A percentile compares a stretch with the other conserved stretches of the same genome.
Conservation (phyloP, 2,113 vertebrate species). For the Atrichornis clamosus region DNA sequence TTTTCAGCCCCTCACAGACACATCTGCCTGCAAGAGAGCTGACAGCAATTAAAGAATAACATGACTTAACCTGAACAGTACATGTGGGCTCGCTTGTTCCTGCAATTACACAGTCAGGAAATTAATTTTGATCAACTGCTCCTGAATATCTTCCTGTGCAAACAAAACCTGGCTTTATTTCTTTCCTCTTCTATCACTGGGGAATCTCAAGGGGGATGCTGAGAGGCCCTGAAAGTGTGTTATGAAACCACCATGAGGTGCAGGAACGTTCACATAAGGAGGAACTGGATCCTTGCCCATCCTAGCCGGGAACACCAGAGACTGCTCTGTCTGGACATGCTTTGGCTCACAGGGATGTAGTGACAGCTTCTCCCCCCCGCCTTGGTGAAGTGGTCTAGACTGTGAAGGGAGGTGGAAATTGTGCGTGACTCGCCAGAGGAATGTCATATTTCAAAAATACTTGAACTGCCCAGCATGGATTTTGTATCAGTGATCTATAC, state of each 20-base stretch:
- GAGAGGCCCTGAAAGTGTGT: neutral
- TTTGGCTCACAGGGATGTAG: neutral
- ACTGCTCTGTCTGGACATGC: neutral
- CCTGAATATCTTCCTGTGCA: neutral
- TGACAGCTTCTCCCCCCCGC: neutral
- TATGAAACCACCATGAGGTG: neutral
- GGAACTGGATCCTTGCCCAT: neutral
- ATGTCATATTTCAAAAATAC: neutral
- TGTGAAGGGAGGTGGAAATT: neutral
- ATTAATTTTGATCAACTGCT: neutral
- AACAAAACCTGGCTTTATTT: neutral
- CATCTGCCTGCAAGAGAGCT: neutral
- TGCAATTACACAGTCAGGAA: neutral
- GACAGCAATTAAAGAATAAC: neutral
- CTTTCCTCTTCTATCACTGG: neutral
- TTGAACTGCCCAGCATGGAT: neutral
- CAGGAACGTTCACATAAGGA: neutral
- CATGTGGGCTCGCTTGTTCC: rapidly evolving
- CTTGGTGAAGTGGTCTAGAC: neutral
- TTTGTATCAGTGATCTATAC: neutral
- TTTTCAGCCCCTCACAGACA: neutral
- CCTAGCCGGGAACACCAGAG: rapidly evolving
- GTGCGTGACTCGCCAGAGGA: neutral
- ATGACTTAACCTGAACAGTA: neutral
- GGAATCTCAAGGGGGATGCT: neutral